phyloP scores from a whole-genome alignment of 2,888 invertebrate species.

The Serripes groenlandicus region DNA sequence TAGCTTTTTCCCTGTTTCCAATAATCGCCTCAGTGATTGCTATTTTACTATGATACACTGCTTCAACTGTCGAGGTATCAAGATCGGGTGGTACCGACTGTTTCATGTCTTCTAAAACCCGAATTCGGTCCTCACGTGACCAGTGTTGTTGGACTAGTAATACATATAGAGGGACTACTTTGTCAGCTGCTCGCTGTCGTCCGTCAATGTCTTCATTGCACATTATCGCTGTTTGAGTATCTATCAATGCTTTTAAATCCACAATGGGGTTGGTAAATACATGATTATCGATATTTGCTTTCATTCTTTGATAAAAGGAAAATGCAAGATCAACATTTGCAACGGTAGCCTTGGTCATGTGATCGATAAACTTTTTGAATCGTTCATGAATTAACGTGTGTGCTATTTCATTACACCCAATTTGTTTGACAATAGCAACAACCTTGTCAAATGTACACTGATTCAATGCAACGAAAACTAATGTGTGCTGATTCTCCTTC shows the following conservation, averaged over 20 bases:
- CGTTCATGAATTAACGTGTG: not conserved
- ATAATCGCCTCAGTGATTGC: not conserved
- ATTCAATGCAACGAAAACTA: too few species aligned
- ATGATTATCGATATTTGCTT: not conserved
- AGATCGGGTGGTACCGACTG: not conserved
- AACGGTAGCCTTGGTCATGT: not conserved
- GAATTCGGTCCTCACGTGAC: not conserved
- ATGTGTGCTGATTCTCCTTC: too few species aligned
- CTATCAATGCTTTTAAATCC: not conserved
- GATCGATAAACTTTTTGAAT: not conserved
- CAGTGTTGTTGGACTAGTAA: not conserved
- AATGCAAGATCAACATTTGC: not conserved
- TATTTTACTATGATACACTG: slow-evolving; percentile 2
- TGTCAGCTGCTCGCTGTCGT: not conserved
- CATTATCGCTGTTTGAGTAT: not conserved
- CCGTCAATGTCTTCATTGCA: not conserved
- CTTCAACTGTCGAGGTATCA: not conserved
- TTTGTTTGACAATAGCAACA: not conserved
- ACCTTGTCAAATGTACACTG: not conserved
- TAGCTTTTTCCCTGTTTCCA: not conserved
- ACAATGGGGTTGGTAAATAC: not conserved
- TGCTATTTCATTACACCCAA: not conserved
- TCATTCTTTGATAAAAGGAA: not conserved
- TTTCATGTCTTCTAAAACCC: not conserved
- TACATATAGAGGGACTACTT: not conserved